Conservation (phyloP, 2,888 invertebrate genomes). For the Diarsia mendica region DNA sequence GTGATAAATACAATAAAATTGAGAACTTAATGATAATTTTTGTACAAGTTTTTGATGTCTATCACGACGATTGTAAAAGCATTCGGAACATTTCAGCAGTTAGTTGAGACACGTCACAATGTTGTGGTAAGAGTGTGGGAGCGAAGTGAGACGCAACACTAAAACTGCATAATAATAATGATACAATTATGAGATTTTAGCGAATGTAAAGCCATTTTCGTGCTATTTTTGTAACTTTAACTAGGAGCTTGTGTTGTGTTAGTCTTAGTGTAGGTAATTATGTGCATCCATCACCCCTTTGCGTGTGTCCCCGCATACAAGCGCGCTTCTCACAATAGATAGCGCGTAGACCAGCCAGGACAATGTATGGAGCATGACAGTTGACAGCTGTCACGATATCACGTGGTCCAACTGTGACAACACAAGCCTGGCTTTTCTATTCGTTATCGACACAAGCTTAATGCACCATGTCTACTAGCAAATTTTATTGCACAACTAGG, state of each 20-base stretch:
- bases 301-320: conserved; percentile 56
- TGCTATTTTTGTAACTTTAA: conserved; percentile 88
- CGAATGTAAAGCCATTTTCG: conserved; percentile 86
- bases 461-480: conserved; percentile 37
- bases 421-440: conserved; percentile 18
- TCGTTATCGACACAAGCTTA: conserved; percentile 18
- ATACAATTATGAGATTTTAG: conserved; percentile 84
- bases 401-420: conserved; percentile 12
- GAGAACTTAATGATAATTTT: conserved; percentile 84
- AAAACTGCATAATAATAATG: conserved; percentile 80
- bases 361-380: background rate
- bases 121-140: conserved; percentile 58
- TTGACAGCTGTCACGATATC: conserved; percentile 4
- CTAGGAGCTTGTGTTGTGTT: conserved; percentile 89
- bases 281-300: conserved; percentile 77
- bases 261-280: conserved; percentile 78
- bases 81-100: conserved; percentile 71
- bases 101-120: conserved; percentile 60
- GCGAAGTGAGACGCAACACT: conserved; percentile 79
- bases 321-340: conserved; percentile 21
- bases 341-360: conserved; percentile 15
- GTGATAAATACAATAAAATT: conserved; percentile 90
- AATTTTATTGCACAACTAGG: conserved; percentile 4
- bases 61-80: conserved; percentile 72
- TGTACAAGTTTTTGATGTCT: conserved; percentile 84